Evolutionary conservation across 2,888 invertebrate species (phyloP), one percentile per base, ranked within the genome.

Genomic region (Dicyrtomina minuta): DNA sequence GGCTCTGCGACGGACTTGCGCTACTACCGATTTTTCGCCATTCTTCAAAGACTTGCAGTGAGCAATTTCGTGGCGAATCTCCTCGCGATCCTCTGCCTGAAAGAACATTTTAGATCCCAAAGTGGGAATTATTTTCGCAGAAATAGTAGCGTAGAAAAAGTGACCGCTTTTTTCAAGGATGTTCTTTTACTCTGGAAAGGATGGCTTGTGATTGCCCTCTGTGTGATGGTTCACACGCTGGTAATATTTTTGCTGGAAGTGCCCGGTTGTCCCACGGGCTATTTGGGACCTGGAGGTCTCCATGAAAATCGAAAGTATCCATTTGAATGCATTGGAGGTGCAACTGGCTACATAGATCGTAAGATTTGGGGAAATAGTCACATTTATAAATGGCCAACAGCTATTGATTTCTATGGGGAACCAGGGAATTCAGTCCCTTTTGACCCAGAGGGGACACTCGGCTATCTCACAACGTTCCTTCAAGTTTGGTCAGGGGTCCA

Each of bases 361-460:
- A 44, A 79, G 60, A 66, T 86, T 4, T 81, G 86, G 66, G 82
- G 83, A 4, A 72, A 77, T 3, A 78, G 78, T 41, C 86, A 85
- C 77, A 81, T 86, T 24, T 86, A 85, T 77, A 81, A 82, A 72
- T 75, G 78, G 59, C 84, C 85, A 43, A 84, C 85, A 0, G 79
- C 81, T 0, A 78, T 78, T 43, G 75, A 90, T 20, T 92, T 91
- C 79, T 82, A 87, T 51, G 87, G 91, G 0, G 84, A 85, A 0
- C 85, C 15, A 12, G 22, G 26, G 6, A 26, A 41, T 22, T 17
- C 26, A 15, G 26, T 49, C 5, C 51, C 90, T 0, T 92, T 90
- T 76, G 97, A 97, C 83, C 96, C 96, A 0, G 97, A 97, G 82
- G 96, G 96, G 33, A 80, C 95, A 66, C 85, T 96, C 61, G 96